Conservation (phyloP, 37 sponge, comb jelly and placozoan genomes). For the Beroe forskalii region DNA sequence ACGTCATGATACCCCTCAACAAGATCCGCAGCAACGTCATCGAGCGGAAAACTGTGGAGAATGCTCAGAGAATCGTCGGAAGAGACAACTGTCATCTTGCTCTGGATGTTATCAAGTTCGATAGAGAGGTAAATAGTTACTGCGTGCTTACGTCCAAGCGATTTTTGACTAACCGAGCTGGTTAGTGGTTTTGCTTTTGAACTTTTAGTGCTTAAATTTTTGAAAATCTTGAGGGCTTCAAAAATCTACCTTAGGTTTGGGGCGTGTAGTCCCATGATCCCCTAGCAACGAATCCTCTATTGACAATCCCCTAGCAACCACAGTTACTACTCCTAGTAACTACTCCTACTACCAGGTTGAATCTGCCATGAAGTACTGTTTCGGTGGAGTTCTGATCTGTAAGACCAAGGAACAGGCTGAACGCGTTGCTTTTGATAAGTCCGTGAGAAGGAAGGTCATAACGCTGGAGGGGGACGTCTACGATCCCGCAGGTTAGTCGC, state of each 20-base stretch:
- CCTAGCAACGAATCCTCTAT: no score
- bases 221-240: no score
- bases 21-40: slow-evolving; percentile 79
- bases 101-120: slow-evolving; percentile 64
- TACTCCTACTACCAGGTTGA: slow-evolving; percentile 70
- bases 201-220: no score
- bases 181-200: no score
- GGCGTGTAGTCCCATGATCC: no score
- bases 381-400: slow-evolving; percentile 87
- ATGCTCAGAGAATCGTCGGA: background rate
- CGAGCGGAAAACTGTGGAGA: slow-evolving; percentile 1
- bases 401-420: slow-evolving; percentile 81
- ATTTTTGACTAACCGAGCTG: no score
- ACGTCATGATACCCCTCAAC: slow-evolving; percentile 94
- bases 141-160: no score
- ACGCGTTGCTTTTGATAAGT: slow-evolving; percentile 82
- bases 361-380: slow-evolving; percentile 90
- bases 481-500: slow-evolving; percentile 92
- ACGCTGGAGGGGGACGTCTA: slow-evolving; percentile 87
- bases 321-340: background rate
- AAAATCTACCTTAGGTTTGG: no score
- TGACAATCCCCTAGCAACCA: no score
- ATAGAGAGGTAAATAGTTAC: slow-evolving; percentile 66
- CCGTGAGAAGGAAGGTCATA: slow-evolving; percentile 75
- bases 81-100: background rate